Percentiles rank a stretch among this genome's conserved stretches.
These are phyloP conservation scores for Odontophorus gujanensis DNA, from an alignment of 2,113 vertebrate genomes.

Conservation along the genomic window DNA sequence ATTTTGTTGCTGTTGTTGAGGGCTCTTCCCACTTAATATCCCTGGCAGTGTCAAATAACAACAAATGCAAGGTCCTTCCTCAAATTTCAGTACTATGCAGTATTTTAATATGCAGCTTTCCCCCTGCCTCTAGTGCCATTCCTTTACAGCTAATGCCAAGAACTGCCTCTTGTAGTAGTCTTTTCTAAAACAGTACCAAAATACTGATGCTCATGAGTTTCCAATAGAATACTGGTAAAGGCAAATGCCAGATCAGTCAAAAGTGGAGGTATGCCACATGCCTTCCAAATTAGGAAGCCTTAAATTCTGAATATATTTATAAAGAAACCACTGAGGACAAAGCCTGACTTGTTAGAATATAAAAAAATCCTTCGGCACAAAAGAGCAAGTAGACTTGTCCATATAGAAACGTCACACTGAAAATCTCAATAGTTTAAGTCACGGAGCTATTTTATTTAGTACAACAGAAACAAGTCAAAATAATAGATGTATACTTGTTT, in stretches of 20 bases:
- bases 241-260: background rate
- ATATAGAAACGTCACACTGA: background rate
- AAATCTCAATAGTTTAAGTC: background rate
- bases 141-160: background rate
- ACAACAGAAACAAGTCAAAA: background rate
- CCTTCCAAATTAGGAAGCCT: background rate
- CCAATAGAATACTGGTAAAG: background rate
- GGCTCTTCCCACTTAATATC: background rate
- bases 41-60: background rate
- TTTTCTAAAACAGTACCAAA: background rate
- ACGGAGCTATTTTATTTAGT: background rate
- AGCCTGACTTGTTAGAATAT: background rate
- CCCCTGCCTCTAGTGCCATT: background rate
- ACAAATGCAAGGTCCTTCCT: background rate
- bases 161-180: background rate
- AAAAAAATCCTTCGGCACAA: background rate
- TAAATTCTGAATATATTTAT: background rate
- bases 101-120: background rate
- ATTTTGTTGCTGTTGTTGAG: background rate
- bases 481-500: background rate
- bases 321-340: background rate
- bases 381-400: background rate
- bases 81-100: background rate
- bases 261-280: background rate
- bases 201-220: background rate